A percentile compares a stretch with the other conserved stretches of the same genome.
Evolutionary conservation across 2,113 vertebrate species (phyloP).

Genomic region (Poicephalus meyeri): DNA sequence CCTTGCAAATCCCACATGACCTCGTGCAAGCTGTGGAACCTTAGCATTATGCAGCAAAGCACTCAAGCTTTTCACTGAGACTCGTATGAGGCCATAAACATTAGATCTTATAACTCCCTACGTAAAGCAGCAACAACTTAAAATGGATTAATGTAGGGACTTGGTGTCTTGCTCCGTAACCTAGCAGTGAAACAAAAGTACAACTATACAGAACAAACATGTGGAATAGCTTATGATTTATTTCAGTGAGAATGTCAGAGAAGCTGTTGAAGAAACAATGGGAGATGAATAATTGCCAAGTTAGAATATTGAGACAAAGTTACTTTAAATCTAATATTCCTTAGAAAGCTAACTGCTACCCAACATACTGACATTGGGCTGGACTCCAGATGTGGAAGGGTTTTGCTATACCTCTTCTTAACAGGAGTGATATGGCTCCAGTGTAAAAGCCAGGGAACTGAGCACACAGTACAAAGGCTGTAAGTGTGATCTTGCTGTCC

Average conservation of each 20-base stretch:
- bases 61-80: neutral
- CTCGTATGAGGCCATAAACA: fast-evolving
- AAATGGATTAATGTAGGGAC: neutral
- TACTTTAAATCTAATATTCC: neutral
- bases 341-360: neutral
- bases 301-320: neutral
- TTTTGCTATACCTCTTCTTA: neutral
- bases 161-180: neutral
- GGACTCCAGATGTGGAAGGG: neutral
- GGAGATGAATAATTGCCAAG: neutral
- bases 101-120: neutral
- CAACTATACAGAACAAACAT: neutral
- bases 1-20: neutral
- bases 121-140: neutral
- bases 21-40: neutral
- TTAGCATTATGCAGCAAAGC: neutral
- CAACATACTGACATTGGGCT: neutral
- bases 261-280: neutral
- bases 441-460: neutral
- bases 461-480: neutral
- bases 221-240: neutral
- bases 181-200: neutral
- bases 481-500: neutral
- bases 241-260: neutral
- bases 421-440: neutral